Base-by-base conservation (phyloP, 1,140 invertebrate genomes). In the Mercenaria mercenaria region DNA sequence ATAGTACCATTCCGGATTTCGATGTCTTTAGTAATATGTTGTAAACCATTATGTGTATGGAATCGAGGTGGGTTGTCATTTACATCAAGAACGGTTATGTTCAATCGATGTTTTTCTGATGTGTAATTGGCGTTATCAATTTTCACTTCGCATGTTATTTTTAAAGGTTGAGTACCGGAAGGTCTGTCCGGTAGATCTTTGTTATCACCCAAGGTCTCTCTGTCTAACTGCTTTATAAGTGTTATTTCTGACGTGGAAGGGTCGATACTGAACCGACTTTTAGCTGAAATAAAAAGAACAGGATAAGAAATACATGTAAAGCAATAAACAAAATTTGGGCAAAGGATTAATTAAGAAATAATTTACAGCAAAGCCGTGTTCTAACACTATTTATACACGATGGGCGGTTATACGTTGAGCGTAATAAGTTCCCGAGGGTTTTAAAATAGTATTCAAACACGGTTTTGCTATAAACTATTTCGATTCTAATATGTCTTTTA, bases 31-130 rank as follows among this genome's bases (percentile, higher is more conserved):
- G 4, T 52, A 1, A 79, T 52, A 26, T 56, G 47, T 50, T 79
- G 76, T 56, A n/a, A 56, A 34, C 29, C 43, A 37, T 79, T 52
- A n/a, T 79, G 43, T 29, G 6, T 10, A 15, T 61, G 32, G 43
- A 77, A 87, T 6, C 47, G n/a, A 2, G 85, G 85, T 67, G 85
- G 85, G 41, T 64, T 77, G 56, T 87, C 85, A 67, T 87, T 87
- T 1, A 87, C 85, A 50, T 87, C 85, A 50, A 87, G n/a, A 4
- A 87, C 39, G 2, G 56, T 64, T 64, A 87, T 26, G 39, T 79
- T 77, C 18, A 87, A 18, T 34, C 72, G 72, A 20, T 76, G 50
- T 23, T n/a, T 41, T 1, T 76, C 29, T 56, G 72, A 69, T 11
- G 26, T 34, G 34, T 61, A 47, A 0, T 39, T 87, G 47, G 56